Evolutionary conservation across 2,113 vertebrate species (phyloP).

Genomic region (Ahaetulla prasina): DNA sequence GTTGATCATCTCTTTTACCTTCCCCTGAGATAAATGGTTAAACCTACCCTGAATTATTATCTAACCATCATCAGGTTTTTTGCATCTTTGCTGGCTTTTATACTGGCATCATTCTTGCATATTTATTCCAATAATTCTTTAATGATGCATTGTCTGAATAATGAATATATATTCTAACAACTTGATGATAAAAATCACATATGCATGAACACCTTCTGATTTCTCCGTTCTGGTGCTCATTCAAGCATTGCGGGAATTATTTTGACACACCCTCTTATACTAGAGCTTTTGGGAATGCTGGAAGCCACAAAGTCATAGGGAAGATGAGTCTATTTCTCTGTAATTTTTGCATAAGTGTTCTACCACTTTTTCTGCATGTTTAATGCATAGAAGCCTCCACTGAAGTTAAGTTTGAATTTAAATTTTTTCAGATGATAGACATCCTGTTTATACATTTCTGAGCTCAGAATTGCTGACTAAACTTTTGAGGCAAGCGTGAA

Average conservation of each 20-base stretch:
- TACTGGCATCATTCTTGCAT: neutral
- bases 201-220: neutral
- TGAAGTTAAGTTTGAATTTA: neutral
- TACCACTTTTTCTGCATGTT: neutral
- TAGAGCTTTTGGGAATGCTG: neutral
- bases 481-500: neutral
- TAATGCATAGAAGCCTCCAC: neutral
- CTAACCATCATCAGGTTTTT: neutral
- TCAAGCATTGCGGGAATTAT: neutral
- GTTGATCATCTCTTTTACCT: neutral
- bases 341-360: neutral
- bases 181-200: neutral
- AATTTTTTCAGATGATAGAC: neutral
- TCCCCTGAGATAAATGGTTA: neutral
- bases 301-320: neutral
- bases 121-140: neutral
- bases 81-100: neutral
- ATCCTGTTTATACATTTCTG: neutral
- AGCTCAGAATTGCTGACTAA: neutral
- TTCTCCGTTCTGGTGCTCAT: neutral
- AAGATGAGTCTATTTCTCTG: neutral
- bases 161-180: neutral
- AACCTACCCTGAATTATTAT: neutral
- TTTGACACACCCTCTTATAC: neutral
- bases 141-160: neutral